Conservation (phyloP, 2,888 invertebrate species). For the Monochamus alternatus region DNA sequence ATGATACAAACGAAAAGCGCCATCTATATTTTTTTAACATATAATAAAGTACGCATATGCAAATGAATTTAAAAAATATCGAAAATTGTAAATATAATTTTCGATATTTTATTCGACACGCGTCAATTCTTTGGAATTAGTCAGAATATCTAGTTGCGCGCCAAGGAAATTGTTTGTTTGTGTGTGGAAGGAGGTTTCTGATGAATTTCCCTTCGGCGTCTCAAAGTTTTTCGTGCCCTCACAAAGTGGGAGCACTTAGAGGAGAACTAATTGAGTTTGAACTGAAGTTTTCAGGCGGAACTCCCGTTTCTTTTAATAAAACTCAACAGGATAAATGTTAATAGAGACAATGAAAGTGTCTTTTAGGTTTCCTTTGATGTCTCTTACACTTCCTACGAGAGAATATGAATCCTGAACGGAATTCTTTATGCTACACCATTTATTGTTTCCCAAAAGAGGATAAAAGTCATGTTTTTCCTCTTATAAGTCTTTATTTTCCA, state of each 20-base stretch:
- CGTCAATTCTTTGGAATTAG: too few species aligned
- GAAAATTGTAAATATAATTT: too few species aligned
- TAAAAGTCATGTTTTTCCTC: too few species aligned
- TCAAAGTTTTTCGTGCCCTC: neutral
- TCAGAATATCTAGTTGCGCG: neutral
- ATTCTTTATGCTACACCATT: conserved; percentile 27
- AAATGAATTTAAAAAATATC: too few species aligned
- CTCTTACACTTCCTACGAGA: too few species aligned
- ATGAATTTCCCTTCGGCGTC: neutral
- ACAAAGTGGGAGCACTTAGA: conserved; percentile 17
- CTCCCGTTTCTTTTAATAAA: conserved; percentile 13
- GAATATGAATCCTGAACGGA: neutral
- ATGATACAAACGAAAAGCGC: too few species aligned
- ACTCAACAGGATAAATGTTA: neutral
- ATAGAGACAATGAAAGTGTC: neutral
- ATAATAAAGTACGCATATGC: too few species aligned
- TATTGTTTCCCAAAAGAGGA: too few species aligned
- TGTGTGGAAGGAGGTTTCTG: neutral
- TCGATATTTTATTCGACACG: neutral
- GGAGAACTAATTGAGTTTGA: conserved; percentile 18
- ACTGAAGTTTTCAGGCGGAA: conserved; percentile 1
- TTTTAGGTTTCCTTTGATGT: neutral
- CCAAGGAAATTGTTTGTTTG: neutral
- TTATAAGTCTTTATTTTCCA: too few species aligned
- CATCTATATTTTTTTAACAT: too few species aligned